Evolutionary conservation across 2,113 vertebrate species (phyloP), one percentile per base, ranked within the genome.

Genomic region (Anoura caudifer): DNA sequence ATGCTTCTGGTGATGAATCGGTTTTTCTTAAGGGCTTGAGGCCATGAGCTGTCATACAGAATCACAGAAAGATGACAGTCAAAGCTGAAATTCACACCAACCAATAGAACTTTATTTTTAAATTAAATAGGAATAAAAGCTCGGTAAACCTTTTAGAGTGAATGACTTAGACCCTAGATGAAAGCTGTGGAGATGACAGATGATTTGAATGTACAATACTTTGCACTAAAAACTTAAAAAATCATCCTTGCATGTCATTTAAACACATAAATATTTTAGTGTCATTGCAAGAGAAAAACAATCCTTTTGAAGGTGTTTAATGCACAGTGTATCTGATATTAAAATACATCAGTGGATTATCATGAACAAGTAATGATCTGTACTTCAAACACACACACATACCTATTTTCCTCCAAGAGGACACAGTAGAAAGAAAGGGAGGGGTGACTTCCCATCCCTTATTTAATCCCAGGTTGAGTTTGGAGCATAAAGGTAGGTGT

Each of bases 1-100:
- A 88, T 69, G 3, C 31, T 93, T 95, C 67, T 93, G 52, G 47
- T 85, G 16, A 84, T 90, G 59, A 90, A 54, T 90, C 45, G 24
- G 10, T 85, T 91, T 85, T 50, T 91, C 31, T 88, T 70, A 83
- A 90, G 33, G 70, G 15, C 56, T 45, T 11, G 6, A 88, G 59
- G 59, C 28, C n/a, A 88, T 73, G 54, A 77, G 7, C 36, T 81
- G 84, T 90, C 50, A 91, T 67, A 54, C 1, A 92, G 31, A 91
- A 81, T 93, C n/a, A 94, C 43, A 94, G 69, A 90, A 92, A 96
- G 90, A 76, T 87, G n/a, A 41, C 43, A 61, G 14, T 81, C 67
- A 87, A 92, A 56, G 75, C 12, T 90, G 43, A 96, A 91, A 94
- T 82, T 76, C 65, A 90, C 31, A 54, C 85, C 19, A 85, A 77